phyloP scores from a whole-genome alignment of 2,888 invertebrate species.

The Habrosyne pyritoides region DNA sequence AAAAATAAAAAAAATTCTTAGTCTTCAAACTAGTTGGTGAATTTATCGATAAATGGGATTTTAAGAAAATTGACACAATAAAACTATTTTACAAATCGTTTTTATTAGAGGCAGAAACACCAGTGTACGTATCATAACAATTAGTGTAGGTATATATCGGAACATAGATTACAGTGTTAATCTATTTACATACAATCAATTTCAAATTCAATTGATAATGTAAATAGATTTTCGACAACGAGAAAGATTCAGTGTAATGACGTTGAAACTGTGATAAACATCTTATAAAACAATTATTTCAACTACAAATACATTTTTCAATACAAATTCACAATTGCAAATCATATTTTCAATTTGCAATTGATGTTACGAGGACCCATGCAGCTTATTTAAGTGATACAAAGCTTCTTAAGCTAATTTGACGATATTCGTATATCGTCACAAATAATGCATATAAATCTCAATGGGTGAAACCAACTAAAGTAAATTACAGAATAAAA shows the following conservation, averaged over 20 bases:
- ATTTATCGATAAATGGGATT: too few species aligned
- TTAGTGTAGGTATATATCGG: constrained; percentile 44
- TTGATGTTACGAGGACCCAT: constrained; percentile 15
- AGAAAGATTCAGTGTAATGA: constrained; percentile 34
- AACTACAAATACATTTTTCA: constrained; percentile 32
- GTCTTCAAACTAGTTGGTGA: too few species aligned
- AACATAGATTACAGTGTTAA: constrained; percentile 39
- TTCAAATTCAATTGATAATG: constrained; percentile 19
- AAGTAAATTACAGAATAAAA: too few species aligned
- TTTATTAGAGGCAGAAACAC: constrained; percentile 72
- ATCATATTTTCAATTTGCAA: constrained; percentile 13
- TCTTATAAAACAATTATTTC: constrained; percentile 42
- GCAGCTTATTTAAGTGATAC: constrained; percentile 28
- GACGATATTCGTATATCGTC: not conserved
- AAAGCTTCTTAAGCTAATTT: constrained; percentile 36
- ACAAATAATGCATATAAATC: not conserved
- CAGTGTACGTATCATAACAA: constrained; percentile 61
- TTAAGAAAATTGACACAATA: constrained; percentile 24
- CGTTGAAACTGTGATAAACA: constrained; percentile 39
- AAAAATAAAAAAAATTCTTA: too few species aligned
- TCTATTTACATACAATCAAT: constrained; percentile 33
- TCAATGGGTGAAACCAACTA: constrained; percentile 19
- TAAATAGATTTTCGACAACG: too few species aligned
- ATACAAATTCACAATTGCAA: not conserved
- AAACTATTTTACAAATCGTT: constrained; percentile 59